These are phyloP conservation scores for Monarcha castaneiventris DNA, from an alignment of 2,113 vertebrate genomes.

Conservation along the genomic window DNA sequence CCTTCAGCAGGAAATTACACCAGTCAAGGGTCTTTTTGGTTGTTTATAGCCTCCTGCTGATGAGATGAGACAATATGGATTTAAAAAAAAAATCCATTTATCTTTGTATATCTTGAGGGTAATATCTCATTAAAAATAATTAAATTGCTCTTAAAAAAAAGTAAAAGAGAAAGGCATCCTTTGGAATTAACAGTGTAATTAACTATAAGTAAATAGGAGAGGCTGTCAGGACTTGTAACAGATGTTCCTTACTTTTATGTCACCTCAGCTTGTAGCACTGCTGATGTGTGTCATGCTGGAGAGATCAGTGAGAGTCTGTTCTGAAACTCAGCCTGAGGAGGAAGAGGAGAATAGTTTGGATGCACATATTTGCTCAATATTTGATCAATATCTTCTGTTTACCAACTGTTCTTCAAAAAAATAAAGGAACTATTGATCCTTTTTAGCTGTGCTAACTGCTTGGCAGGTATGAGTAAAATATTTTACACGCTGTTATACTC, in stretches of 20 bases:
- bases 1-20: background rate
- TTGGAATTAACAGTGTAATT: background rate
- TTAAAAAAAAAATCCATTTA: background rate
- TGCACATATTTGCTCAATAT: background rate
- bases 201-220: background rate
- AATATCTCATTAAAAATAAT: background rate
- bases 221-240: background rate
- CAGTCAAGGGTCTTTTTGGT: background rate
- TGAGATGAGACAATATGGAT: background rate
- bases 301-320: background rate
- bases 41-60: background rate
- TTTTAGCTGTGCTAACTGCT: background rate
- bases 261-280: background rate
- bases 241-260: background rate
- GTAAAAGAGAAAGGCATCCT: background rate
- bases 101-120: background rate
- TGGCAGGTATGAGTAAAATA: background rate
- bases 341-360: background rate
- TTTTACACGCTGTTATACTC: background rate
- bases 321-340: background rate
- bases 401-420: background rate
- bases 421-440: background rate
- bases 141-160: background rate
- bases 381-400: background rate
- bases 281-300: background rate